Conservation (phyloP, 2,113 vertebrate genomes). For the Ardeotis arabs region DNA sequence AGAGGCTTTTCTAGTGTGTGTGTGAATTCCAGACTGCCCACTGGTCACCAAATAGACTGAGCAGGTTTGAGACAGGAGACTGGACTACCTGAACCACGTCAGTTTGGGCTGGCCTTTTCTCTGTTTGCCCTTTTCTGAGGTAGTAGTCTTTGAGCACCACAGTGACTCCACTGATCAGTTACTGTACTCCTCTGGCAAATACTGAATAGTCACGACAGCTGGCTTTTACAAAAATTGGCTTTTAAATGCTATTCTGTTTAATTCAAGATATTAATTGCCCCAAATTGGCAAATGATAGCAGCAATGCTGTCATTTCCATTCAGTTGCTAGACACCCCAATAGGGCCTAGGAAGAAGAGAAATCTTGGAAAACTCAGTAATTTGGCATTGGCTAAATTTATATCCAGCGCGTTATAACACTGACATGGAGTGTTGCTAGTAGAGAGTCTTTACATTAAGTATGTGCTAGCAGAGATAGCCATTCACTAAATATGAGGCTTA, state of each 20-base stretch:
- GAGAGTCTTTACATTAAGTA: neutral
- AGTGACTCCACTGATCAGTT: neutral
- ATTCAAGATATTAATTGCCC: neutral
- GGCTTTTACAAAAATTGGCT: neutral
- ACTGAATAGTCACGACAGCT: neutral
- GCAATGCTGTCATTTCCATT: neutral
- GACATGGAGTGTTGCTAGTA: neutral
- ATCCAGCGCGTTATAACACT: neutral
- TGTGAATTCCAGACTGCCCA: neutral
- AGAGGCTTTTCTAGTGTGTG: neutral
- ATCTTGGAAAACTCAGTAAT: neutral
- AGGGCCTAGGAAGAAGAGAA: neutral
- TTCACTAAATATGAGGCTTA: neutral
- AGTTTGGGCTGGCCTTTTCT: neutral
- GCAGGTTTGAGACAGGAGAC: neutral
- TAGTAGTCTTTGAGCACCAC: neutral
- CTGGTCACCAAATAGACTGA: neutral
- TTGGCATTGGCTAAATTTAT: neutral
- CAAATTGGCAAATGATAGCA: neutral
- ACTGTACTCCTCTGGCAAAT: neutral
- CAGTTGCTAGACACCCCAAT: neutral
- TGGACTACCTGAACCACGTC: neutral
- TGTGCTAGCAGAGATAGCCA: neutral
- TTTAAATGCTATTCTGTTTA: neutral
- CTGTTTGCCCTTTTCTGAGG: neutral